Evolutionary conservation across 1,140 invertebrate species (phyloP).

Genomic region (Anastrepha obliqua): DNA sequence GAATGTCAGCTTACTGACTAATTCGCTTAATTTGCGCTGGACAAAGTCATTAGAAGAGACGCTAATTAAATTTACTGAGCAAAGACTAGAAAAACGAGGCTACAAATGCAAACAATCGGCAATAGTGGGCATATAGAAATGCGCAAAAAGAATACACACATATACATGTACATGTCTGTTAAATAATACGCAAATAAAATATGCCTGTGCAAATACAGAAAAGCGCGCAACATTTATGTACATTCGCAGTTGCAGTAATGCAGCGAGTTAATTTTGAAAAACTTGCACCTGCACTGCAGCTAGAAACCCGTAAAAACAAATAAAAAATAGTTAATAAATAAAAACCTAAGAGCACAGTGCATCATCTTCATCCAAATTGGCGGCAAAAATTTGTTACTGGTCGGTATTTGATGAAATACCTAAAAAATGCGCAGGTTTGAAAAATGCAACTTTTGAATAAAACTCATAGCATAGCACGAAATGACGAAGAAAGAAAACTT

Average conservation of each 20-base stretch:
- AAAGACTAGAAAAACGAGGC: neutral
- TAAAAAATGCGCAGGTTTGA: no score
- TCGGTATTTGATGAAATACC: no score
- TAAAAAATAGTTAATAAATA: no score
- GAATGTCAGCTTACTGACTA: neutral
- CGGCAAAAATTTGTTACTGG: no score
- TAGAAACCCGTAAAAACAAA: neutral
- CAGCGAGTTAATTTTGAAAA: slow-evolving; percentile 9
- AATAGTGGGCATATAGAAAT: neutral
- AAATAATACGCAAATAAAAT: neutral
- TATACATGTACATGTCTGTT: neutral
- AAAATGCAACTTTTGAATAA: no score
- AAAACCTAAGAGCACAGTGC: no score
- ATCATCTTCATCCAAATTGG: no score
- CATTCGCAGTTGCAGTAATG: neutral
- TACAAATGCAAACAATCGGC: neutral
- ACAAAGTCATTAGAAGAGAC: slow-evolving; percentile 74
- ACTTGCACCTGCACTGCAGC: neutral
- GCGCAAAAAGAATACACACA: neutral
- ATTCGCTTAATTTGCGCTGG: slow-evolving; percentile 59
- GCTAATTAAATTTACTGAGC: slow-evolving; percentile 74
- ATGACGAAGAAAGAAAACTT: no score
- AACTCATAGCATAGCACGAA: no score
- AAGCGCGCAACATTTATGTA: neutral
- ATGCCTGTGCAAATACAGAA: neutral